Base-by-base conservation (phyloP, 2,888 invertebrate species). In the Diaphora mendica region DNA sequence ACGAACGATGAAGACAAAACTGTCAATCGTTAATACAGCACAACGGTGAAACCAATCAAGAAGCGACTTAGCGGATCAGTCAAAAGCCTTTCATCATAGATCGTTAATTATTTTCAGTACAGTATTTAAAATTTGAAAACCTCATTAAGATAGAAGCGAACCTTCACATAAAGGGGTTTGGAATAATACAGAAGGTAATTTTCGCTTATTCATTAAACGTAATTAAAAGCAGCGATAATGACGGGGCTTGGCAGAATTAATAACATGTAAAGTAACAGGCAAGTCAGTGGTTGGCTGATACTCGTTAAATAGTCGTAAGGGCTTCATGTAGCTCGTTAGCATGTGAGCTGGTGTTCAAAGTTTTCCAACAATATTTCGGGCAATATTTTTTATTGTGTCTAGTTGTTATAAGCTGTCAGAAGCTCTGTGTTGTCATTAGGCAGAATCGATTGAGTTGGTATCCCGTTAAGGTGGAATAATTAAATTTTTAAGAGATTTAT, bases 171-270 rank as follows among this genome's bases (percentile, higher is more conserved):
- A 94, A 93, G 89, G 92, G 89, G 89, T 92, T 90, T 86, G 83
- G 85, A 91, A 91, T 93, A 91, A 91, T 89, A 94, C 93, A 94
- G 93, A 93, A 94, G 93, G 92, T 93, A 93, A 95, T 95, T 94
- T 95, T 94, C 93, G 94, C 94, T 94, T 94, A 94, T 94, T 95
- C 95, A 95, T 93, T 95, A 93, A 90, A 91, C 86, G 93, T 94
- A 92, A 94, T 95, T 95, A 94, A 93, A 93, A 91, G 91, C 88
- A 88, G 88, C 82, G 87, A 89, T 93, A 92, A 93, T 93, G 92
- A 91, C 88, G 85, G 75, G 85, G 85, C 88, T 86, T 82, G 79
- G 84, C 83, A 83, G 89, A 91, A 93, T 93, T 91, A 90, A 92
- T 91, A 91, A 87, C 87, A 86, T 85, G 89, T 86, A 85, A 86